phyloP scores from a whole-genome alignment of 1,140 invertebrate genomes.

The Phenacoccus solenopsis region DNA sequence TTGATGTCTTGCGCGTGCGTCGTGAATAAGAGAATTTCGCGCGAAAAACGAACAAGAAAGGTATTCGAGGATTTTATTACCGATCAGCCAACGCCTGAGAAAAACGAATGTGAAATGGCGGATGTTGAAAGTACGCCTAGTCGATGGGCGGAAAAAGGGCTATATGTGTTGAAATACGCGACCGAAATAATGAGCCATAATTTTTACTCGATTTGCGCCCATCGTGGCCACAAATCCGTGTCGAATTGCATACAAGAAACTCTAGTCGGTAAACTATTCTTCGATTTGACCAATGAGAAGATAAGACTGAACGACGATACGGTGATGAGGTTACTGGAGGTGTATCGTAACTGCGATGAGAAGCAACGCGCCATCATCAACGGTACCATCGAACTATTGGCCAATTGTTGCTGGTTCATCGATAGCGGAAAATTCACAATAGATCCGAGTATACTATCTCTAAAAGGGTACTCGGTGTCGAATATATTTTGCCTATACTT shows the following conservation, averaged over 20 bases:
- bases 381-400: background rate
- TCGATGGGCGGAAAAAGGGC: too few species aligned
- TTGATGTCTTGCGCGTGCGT: background rate
- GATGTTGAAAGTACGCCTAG: too few species aligned
- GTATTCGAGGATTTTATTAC: too few species aligned
- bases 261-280: background rate
- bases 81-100: too few species aligned
- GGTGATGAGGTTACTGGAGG: background rate
- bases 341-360: background rate
- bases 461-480: background rate
- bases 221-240: too few species aligned
- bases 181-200: background rate
- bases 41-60: too few species aligned
- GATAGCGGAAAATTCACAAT: background rate
- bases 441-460: background rate
- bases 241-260: background rate
- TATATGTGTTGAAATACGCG: too few species aligned
- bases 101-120: too few species aligned
- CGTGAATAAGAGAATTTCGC: too few species aligned
- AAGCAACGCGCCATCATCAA: background rate
- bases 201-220: background rate
- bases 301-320: background rate
- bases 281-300: background rate
- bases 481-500: background rate
- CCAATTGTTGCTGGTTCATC: background rate